phyloP scores from a whole-genome alignment of 2,888 invertebrate genomes.

The Pterostichus madidus region DNA sequence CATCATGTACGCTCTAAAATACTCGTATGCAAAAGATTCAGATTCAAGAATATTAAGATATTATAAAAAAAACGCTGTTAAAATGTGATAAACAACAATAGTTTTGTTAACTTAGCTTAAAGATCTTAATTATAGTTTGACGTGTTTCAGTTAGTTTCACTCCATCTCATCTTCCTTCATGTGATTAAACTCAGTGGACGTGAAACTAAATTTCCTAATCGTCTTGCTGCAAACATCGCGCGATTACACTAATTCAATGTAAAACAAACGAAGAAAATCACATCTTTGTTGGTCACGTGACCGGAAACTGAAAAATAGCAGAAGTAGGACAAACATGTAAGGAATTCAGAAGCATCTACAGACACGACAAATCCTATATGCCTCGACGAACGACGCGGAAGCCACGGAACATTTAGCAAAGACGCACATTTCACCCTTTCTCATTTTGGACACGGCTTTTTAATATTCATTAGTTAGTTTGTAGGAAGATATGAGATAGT shows the following conservation, averaged over 20 bases:
- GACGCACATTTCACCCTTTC: neutral
- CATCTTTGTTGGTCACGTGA: constrained; percentile 49
- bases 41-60: no score
- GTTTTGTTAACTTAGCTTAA: no score
- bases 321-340: constrained; percentile 56
- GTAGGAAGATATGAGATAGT: no score
- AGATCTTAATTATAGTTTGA: no score
- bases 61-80: no score
- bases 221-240: neutral
- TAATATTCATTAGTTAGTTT: no score
- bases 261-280: constrained; percentile 42
- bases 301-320: constrained; percentile 40
- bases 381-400: neutral
- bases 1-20: no score
- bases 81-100: no score
- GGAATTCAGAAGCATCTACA: constrained; percentile 36
- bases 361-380: constrained; percentile 47
- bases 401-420: constrained; percentile 16
- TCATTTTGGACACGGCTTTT: no score
- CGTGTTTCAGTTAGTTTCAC: no score
- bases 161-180: neutral
- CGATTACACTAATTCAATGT: constrained; percentile 48
- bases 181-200: constrained; percentile 1
- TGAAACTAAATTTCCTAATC: constrained; percentile 18
- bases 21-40: no score